A percentile compares a stretch with the other conserved stretches of the same genome.
These are phyloP conservation scores for Acanthis flammea DNA, from an alignment of 2,797 vertebrate genomes.

Conservation along the genomic window DNA sequence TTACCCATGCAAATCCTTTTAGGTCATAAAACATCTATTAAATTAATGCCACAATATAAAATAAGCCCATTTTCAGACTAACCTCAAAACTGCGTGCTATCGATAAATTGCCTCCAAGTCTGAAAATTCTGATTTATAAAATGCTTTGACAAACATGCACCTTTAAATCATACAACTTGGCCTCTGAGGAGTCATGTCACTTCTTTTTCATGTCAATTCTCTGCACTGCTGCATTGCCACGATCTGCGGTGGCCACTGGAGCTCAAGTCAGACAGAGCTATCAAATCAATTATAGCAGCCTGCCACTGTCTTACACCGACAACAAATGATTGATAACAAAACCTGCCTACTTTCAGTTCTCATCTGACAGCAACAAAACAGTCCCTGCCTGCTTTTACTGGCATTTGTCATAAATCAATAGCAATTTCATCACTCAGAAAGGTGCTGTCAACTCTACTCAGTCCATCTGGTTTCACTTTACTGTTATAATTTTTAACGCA, in stretches of 20 bases:
- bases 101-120: slow-evolving; percentile 25
- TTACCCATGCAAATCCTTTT: slow-evolving; percentile 26
- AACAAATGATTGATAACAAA: slow-evolving; percentile 90
- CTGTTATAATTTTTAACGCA: slow-evolving; percentile 61
- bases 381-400: slow-evolving; percentile 79
- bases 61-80: slow-evolving; percentile 26
- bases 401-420: slow-evolving; percentile 94
- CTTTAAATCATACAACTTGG: slow-evolving; percentile 59
- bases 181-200: slow-evolving; percentile 65
- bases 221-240: slow-evolving; percentile 61
- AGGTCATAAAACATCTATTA: not conserved
- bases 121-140: slow-evolving; percentile 61
- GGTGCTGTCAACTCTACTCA: slow-evolving; percentile 73
- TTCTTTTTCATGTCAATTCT: slow-evolving; percentile 77
- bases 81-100: slow-evolving; percentile 4
- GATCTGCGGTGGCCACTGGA: slow-evolving; percentile 62
- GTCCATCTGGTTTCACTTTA: slow-evolving; percentile 78
- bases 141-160: slow-evolving; percentile 53
- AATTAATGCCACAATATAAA: slow-evolving; percentile 10
- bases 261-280: slow-evolving; percentile 71
- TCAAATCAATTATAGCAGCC: slow-evolving; percentile 78
- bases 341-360: slow-evolving; percentile 85
- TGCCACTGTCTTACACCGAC: slow-evolving; percentile 70
- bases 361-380: slow-evolving; percentile 88
- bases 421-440: slow-evolving; percentile 85